Evolutionary conservation across 2,113 vertebrate species (phyloP), one percentile per base, ranked within the genome.

Genomic region (Oryzias curvinotus): DNA sequence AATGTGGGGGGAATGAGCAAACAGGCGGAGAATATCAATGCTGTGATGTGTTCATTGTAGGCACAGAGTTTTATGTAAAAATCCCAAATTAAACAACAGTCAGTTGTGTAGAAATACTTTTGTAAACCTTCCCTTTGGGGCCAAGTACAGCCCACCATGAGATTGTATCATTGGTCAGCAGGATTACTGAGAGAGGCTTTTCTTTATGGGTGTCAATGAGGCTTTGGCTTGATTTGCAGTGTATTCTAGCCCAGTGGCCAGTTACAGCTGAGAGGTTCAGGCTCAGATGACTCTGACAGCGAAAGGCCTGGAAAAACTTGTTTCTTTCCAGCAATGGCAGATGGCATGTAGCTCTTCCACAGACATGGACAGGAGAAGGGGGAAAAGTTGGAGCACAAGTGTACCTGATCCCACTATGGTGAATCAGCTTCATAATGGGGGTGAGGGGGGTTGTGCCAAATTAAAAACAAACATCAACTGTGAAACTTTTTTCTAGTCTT

Each of bases 241-340:
- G 57, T 82, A 80, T 82, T 81, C 76, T 70, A 69, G 65, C 66
- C 72, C 78, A 80, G 72, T 67, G 68, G 70, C 52, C 70, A 73
- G 88, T 62, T 76, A 82, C 42, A 43, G 66, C 45, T 81, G 61
- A 77, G 23, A 56, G 80, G 80, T 83, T 88, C 83, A 79, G 78
- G 77, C 90, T 81, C 82, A 72, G 83, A 66, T 55, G 70, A 72
- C 75, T 73, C 78, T 82, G 89, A 90, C 84, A 82, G 74, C 64
- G 68, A 85, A 73, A 78, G 60, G 77, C 80, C 80, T 75, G 79
- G 74, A 80, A 77, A 84, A 81, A 77, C 66, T 63, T 71, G 44
- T 78, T 77, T 82, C 78, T 85, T 90, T 85, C 82, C 83, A 86
- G 62, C 28, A 62, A 75, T 85, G 87, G 87, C 88, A 91, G 87